phyloP scores from a whole-genome alignment of 2,888 invertebrate genomes.

The Lithophane semibrunnea region DNA sequence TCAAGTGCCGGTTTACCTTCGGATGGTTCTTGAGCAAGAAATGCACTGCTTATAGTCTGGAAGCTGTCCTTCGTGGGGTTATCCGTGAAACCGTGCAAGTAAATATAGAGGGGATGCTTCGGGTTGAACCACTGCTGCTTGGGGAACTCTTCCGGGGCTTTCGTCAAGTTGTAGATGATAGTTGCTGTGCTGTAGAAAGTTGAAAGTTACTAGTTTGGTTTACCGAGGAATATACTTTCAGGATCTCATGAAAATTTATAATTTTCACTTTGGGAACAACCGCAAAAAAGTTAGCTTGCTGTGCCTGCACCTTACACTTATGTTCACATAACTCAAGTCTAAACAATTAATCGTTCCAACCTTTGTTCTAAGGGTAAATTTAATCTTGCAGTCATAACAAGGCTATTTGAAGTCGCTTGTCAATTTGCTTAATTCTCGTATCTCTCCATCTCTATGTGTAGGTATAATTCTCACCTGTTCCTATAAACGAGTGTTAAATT shows the following conservation, averaged over 20 bases:
- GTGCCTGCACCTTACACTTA: neutral
- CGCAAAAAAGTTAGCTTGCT: neutral
- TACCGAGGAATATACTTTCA: neutral
- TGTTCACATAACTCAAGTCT: no score
- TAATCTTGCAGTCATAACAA: neutral
- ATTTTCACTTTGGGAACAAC: neutral
- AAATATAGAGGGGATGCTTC: constrained; percentile 45
- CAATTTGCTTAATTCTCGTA: neutral
- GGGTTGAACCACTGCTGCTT: constrained; percentile 17
- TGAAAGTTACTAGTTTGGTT: neutral
- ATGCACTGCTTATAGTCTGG: constrained; percentile 55
- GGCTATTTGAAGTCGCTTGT: neutral
- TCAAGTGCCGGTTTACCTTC: neutral
- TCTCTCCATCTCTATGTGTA: neutral
- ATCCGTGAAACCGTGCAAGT: constrained; percentile 69
- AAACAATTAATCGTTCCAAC: neutral
- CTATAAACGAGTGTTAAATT: constrained; percentile 59
- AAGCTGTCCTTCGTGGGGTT: constrained; percentile 65
- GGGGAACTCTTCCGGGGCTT: constrained; percentile 10
- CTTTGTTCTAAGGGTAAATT: neutral
- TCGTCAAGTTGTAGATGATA: constrained; percentile 22
- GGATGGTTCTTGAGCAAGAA: constrained; percentile 26
- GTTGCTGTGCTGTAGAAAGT: constrained; percentile 27
- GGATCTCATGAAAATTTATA: neutral
- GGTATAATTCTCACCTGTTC: constrained; percentile 46